These are phyloP conservation scores for Thymallus thymallus DNA, from an alignment of 2,113 vertebrate genomes.

Conservation along the genomic window DNA sequence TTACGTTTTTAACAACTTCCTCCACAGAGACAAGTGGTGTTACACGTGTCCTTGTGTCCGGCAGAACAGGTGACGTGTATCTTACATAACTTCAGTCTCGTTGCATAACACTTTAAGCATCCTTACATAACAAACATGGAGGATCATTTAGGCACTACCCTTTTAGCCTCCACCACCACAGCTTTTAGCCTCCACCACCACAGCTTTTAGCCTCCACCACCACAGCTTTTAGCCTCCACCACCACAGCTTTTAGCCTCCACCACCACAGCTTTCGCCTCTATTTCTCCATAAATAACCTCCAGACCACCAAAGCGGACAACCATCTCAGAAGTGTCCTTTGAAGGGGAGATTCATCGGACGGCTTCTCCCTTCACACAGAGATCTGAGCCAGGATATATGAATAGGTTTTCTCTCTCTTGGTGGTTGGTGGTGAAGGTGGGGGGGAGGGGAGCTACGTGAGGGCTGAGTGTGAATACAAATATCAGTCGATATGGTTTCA, in stretches of 20 bases:
- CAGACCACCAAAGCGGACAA: neutral
- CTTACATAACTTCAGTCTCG: neutral
- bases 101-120: constrained; percentile 1
- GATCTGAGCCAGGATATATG: constrained; percentile 17
- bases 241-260: constrained; percentile 30
- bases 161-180: constrained; percentile 22
- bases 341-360: constrained; percentile 22
- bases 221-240: constrained; percentile 9
- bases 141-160: constrained; percentile 1
- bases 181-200: constrained; percentile 22
- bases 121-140: constrained; percentile 47
- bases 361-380: neutral
- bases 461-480: constrained; percentile 12
- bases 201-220: too few species aligned
- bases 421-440: neutral
- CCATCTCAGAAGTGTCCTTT: neutral
- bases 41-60: neutral
- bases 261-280: neutral
- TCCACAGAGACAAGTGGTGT: neutral
- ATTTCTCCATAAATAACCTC: constrained; percentile 34
- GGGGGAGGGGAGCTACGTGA: neutral
- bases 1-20: neutral
- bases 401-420: constrained; percentile 6
- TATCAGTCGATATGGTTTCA: neutral
- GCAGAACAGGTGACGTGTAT: constrained; percentile 32